phyloP scores from a whole-genome alignment of 1,140 invertebrate species.

The Drosophila insularis region DNA sequence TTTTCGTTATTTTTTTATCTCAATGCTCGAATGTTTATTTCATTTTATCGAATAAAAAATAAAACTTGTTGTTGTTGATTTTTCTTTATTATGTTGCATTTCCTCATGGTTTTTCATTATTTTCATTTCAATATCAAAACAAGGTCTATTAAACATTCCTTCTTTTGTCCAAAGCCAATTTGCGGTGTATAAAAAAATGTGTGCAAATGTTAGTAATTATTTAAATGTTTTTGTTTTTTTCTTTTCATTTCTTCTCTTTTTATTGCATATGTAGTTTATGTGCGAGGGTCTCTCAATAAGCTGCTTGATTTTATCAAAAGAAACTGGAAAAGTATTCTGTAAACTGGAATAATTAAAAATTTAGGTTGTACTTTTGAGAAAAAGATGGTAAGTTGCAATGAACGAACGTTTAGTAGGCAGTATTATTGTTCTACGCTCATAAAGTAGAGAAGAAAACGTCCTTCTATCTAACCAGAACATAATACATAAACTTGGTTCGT shows the following conservation, averaged over 20 bases:
- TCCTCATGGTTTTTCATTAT: slow-evolving; percentile 17
- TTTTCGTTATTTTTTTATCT: slow-evolving; percentile 26
- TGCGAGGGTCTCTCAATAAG: not conserved
- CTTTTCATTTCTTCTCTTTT: not conserved
- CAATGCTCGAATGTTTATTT: slow-evolving; percentile 47
- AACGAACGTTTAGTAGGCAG: not conserved
- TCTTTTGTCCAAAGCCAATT: slow-evolving; percentile 50
- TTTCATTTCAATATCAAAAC: slow-evolving; percentile 6
- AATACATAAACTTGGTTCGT: too few species aligned
- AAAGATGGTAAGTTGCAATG: not conserved
- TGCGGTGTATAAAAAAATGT: slow-evolving; percentile 68
- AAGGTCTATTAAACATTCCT: slow-evolving; percentile 8
- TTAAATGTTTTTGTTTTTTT: slow-evolving; percentile 23
- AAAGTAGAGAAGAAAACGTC: not conserved
- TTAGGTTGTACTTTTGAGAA: too few species aligned
- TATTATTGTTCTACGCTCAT: not conserved
- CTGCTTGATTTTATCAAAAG: too few species aligned
- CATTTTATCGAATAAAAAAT: slow-evolving; percentile 47
- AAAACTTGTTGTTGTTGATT: slow-evolving; percentile 31
- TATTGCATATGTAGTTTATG: slow-evolving; percentile 10
- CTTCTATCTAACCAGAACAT: not conserved
- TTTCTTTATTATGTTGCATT: slow-evolving; percentile 4
- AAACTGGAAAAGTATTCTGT: too few species aligned
- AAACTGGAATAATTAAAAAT: too few species aligned
- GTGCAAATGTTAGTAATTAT: slow-evolving; percentile 50